Base-by-base conservation (phyloP, 2,888 invertebrate genomes). In the Stenoptilia bipunctidactyla region DNA sequence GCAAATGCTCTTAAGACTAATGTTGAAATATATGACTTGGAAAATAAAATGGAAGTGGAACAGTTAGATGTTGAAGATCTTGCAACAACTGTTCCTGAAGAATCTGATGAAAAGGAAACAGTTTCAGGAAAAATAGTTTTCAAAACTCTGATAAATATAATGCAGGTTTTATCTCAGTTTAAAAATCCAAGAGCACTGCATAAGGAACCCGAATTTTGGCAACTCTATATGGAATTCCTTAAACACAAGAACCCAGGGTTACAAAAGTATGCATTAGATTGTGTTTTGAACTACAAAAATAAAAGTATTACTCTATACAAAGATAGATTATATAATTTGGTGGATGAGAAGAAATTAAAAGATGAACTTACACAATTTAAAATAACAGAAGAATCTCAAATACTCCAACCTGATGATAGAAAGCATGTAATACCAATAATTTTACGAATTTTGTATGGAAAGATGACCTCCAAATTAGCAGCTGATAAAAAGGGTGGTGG, bases 341-440 rank as follows among this genome's bases (percentile, higher is more conserved):
- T 97, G 2, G 92, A 96, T 57, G 95, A 97, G 48, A 92, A 92
- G 52, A 92, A 92, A 49, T 92, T 98, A 51, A 94, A 93, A 76
- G 90, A 91, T 55, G 94, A 96, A 69, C 66, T 98, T 2, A 87
- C 90, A 0, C 82, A 88, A 36, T 96, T 98, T 61, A 90, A 91
- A 63, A 86, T 97, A 13, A 91, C 92, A 50, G 85, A 88, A 52
- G 91, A 92, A 41, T 87, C 88, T 41, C 85, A 88, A 40, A 80
- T 85, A 33, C 86, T 97, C 20, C 85, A 87, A 30, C 64, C 80
- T 0, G 92, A 93, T 38, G 93, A 98, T 63, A 87, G 98, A 39
- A 79, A 87, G 20, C 88, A 91, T 41, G 77, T 95, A 1, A 87
- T 95, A 52, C 91, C 92, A 0, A 82, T 93, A 37, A 80, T 96